Conservation (phyloP, 64 coral and sea anemone genomes). For the Stichodactyla helianthus region DNA sequence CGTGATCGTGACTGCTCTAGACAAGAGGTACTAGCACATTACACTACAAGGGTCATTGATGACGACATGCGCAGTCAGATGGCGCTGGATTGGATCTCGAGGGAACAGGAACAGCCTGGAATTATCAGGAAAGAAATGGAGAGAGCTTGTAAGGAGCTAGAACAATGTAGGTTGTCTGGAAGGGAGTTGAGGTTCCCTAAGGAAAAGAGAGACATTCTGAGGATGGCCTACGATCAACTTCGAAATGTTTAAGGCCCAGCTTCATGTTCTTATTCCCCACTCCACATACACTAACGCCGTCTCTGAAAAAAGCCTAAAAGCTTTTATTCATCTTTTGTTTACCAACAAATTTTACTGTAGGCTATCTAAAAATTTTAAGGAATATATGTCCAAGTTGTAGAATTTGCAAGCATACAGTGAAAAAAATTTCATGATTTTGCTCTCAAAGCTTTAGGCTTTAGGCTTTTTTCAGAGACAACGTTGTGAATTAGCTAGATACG, state of each 20-base stretch:
- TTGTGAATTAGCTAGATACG: too few species aligned
- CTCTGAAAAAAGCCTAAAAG: too few species aligned
- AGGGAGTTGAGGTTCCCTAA: conserved; percentile 90
- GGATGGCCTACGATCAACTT: conserved; percentile 82
- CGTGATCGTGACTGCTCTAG: conserved; percentile 84
- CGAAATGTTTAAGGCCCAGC: conserved; percentile 47
- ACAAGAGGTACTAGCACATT: conserved; percentile 86
- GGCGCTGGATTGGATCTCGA: conserved; percentile 91
- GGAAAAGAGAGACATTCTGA: conserved; percentile 85
- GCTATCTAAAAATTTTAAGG: too few species aligned
- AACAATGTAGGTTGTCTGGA: conserved; percentile 73
- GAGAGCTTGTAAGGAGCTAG: conserved; percentile 68
- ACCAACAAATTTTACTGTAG: too few species aligned
- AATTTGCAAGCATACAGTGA: too few species aligned
- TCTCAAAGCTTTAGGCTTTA: too few species aligned
- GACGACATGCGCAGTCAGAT: conserved; percentile 96
- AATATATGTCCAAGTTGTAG: too few species aligned
- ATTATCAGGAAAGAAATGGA: conserved; percentile 70
- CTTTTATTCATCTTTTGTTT: too few species aligned
- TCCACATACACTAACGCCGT: too few species aligned
- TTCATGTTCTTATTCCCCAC: too few species aligned
- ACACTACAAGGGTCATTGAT: conserved; percentile 70
- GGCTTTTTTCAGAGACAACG: too few species aligned
- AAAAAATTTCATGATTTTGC: too few species aligned
- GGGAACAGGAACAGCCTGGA: conserved; percentile 84